Conservation (phyloP, 1,140 invertebrate genomes). For the Brachionus asplanchnoidis region DNA sequence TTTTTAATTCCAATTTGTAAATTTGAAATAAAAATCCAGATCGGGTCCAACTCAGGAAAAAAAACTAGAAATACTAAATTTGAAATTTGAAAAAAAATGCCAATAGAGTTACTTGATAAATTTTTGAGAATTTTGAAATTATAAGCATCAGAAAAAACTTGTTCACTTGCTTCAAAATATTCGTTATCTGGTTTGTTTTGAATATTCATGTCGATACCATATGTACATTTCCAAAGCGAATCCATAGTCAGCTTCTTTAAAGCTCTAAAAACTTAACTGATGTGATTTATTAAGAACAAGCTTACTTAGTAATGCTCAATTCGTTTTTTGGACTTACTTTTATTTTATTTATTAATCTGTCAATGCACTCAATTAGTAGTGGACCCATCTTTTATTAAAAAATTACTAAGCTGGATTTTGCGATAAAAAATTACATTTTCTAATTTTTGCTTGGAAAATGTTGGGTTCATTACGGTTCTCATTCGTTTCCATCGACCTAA, state of each 20-base stretch:
- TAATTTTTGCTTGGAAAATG: slow-evolving; percentile 46
- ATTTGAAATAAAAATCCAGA: background rate
- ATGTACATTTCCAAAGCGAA: slow-evolving; percentile 6
- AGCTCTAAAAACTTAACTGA: background rate
- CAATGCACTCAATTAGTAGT: background rate
- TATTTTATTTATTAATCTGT: background rate
- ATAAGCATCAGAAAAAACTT: background rate
- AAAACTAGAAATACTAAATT: background rate
- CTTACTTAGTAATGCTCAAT: background rate
- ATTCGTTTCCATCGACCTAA: slow-evolving; percentile 47
- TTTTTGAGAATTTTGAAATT: background rate
- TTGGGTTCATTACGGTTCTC: slow-evolving; percentile 45
- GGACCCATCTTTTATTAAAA: background rate
- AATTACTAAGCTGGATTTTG: background rate
- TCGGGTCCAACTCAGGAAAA: background rate
- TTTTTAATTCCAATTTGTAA: background rate
- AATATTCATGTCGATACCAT: slow-evolving; percentile 1
- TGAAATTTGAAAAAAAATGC: background rate
- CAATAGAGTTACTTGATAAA: background rate
- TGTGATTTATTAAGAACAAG: background rate
- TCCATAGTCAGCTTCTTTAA: slow-evolving; percentile 44
- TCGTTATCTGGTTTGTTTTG: slow-evolving; percentile 53
- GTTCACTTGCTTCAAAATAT: background rate
- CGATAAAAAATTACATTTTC: slow-evolving; percentile 42
- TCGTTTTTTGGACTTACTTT: background rate